Evolutionary conservation across 2,888 invertebrate genomes (phyloP), one percentile per base, ranked within the genome.

Genomic region (Melanostoma mellinum): DNA sequence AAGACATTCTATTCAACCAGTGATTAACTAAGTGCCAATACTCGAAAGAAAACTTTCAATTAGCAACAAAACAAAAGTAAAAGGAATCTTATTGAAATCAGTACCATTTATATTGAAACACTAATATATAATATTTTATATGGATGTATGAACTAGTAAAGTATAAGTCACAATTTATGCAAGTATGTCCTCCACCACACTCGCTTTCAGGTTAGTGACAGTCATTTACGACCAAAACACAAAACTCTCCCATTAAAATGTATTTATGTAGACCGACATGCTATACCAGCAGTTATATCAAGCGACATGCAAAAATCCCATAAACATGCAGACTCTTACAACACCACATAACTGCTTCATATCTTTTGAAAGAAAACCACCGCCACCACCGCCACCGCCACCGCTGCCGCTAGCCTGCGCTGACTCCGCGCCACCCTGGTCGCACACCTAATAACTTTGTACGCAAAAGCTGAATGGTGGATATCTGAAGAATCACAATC

Each of bases 321-420:
- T 74, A 69, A 77, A 82, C 82, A 82, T 77, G 82, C 82, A 65
- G 52, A 68, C 74, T 69, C 77, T 77, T 65, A 63, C 69, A 58
- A 58, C 73, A 63, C 73, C 77, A 55, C 58, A 46, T 68, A 79
- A 63, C 56, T 56, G 44, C 56, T 56, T 60, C 67, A 48, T 42
- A 72, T 60, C 53, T 73, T 53, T 55, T 35, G 40, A 36, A 20
- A 20, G 48, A 50, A 63, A 50, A 63, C 50, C 48, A 63, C 46
- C 61, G 61, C 61, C 42, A 10, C 2, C 10, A 55, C 20, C 44
- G 46, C 33, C 55, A 46, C 56, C 67, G 36, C 60, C 61, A 20
- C 20, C 20, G 20, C 20, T 20, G 20, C 20, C 20, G 20, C 20
- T 20, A 20, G 20, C 20, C 20, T 20, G 20, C 20, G 20, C 20